Evolutionary conservation across 2,797 vertebrate species (phyloP), one percentile per base, ranked within the genome.

Genomic region (Alcedo atthis): DNA sequence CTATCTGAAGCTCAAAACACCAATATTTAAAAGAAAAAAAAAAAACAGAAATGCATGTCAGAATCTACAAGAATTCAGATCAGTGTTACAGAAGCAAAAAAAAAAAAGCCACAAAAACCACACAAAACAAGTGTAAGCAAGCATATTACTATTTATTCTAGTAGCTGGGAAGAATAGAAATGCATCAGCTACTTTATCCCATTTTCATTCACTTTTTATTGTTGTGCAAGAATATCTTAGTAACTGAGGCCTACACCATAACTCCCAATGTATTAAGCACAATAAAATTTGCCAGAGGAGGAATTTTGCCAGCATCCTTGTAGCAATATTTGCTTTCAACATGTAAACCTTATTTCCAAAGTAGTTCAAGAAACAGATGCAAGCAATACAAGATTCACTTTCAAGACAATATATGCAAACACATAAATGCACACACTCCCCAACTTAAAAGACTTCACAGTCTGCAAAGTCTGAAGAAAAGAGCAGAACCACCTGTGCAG

Each of bases 201-300:
- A 17, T 48, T 87, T 74, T 76, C 92, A 89, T 92, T 93, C 73
- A 68, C 51, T 91, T 40, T 40, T 40, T 54, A 87, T 54, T 93
- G 76, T 91, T 91, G 89, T 85, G 89, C 87, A 95, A 91, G 61
- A 87, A 18, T 37, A 75, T 78, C 45, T 85, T 74, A 45, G 24
- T 43, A 74, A 70, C 62, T 90, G 71, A 82, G 90, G 92, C 32
- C 73, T 14, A 89, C 85, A 83, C 43, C 42, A 63, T 79, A 93
- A 90, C 30, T 84, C 70, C n/a, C 61, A 40, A 87, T 84, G 79
- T 82, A 30, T 76, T 74, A 61, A 81, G 79, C 58, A 89, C 78
- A 90, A 94, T 77, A 87, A 85, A 88, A 87, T 45, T 67, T 82
- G 68, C 42, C 66, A 66, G 59, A 68, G 64, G 35, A 85, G 28